Evolutionary conservation across 2,888 invertebrate genomes (phyloP), one percentile per base, ranked within the genome.

Genomic region (Acronicta leporina): DNA sequence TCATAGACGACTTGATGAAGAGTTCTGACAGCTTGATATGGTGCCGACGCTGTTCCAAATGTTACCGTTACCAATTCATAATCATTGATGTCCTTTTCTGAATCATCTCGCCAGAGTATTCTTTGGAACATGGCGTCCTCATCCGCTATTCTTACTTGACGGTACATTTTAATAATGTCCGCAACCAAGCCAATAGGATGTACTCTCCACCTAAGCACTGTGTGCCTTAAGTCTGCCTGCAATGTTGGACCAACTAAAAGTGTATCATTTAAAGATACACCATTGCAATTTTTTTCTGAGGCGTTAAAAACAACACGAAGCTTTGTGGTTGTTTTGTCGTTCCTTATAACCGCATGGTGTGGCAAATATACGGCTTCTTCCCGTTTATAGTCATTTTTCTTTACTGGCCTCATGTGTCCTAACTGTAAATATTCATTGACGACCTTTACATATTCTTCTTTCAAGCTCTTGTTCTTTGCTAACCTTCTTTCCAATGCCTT

Each of bases 301-400:
- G 51, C 51, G 15, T 51, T 49, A 14, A 56, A 56, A 13, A 56
- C 56, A 25, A 55, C 47, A 9, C 55, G 38, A 13, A 49, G 2
- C 20, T 56, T 56, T 2, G 57, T 57, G 8, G 51, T 58, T 0
- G 9, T 20, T 42, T 55, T 73, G 14, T 75, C 67, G 7, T 68
- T 55, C 6, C 70, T 64, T 2, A 82, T 20, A 0, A 84, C 78
- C 0, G 82, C 77, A 46, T 81, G 82, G 35, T 84, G 81, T 6
- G 83, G 81, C 43, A 79, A 45, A 33, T 80, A 78, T 1, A 75
- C 62, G 5, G 66, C 51, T 49, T 38, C 16, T 7, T 47, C 1
- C 33, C 10, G 27, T 11, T 43, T 54, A 7, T 8, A n/a, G n/a
- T 55, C 50, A 8, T 35, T 27, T 3, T 52, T 25, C 1, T 38